Evolutionary conservation across 2,113 vertebrate species (phyloP).

Genomic region (Chloropsis cyanopogon): DNA sequence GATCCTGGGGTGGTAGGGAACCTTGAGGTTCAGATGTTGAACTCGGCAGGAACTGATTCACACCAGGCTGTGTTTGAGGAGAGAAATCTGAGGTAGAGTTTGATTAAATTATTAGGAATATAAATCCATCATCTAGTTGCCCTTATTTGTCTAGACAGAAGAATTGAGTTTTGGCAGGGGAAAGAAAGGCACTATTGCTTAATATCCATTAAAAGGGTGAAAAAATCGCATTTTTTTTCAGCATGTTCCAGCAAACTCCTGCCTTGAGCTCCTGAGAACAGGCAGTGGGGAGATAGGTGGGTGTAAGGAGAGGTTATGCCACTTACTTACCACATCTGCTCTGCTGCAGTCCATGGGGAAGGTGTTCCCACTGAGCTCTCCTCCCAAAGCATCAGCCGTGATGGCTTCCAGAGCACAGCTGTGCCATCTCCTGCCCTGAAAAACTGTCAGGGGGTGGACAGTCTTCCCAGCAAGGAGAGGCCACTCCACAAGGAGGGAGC

Average conservation of each 20-base stretch:
- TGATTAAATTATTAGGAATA: not conserved
- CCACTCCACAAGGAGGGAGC: accelerated
- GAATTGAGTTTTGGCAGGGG: not conserved
- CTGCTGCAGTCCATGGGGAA: not conserved
- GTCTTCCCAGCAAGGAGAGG: not conserved
- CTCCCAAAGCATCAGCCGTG: accelerated
- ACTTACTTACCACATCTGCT: not conserved
- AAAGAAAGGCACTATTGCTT: not conserved
- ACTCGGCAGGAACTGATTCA: not conserved
- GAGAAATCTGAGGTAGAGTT: not conserved
- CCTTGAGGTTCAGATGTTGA: not conserved
- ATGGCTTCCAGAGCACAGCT: not conserved
- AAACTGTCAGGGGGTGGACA: not conserved
- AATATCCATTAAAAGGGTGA: not conserved
- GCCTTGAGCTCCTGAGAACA: not conserved
- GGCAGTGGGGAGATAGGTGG: not conserved
- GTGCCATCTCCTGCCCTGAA: not conserved
- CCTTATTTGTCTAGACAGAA: not conserved
- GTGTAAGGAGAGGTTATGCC: not conserved
- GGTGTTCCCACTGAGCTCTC: not conserved
- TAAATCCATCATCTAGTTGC: not conserved
- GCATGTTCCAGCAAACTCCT: not conserved
- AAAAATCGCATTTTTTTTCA: not conserved
- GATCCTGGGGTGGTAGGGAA: accelerated
- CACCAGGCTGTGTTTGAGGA: not conserved